phyloP scores from a whole-genome alignment of 2,113 vertebrate species.

The Micromys minutus region DNA sequence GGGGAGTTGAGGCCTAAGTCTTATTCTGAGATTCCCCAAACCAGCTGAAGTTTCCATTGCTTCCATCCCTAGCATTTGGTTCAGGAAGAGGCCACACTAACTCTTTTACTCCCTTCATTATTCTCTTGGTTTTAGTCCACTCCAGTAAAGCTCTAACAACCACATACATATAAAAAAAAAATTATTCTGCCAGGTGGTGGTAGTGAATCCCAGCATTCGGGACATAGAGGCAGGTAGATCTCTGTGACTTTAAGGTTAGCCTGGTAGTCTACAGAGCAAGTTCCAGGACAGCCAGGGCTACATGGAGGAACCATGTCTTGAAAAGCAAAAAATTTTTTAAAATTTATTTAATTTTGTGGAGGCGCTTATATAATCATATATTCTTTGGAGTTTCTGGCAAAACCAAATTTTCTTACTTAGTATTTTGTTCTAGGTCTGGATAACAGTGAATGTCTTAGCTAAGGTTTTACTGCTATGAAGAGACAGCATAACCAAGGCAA shows the following conservation, averaged over 20 bases:
- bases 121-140: not conserved
- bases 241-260: too few relatives aligned
- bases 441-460: not conserved
- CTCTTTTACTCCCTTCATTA: not conserved
- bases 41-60: not conserved
- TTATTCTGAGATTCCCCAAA: not conserved
- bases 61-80: too few relatives aligned
- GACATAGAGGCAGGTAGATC: too few relatives aligned
- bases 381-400: slow-evolving; percentile 6
- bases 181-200: too few relatives aligned
- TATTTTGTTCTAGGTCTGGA: not conserved
- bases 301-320: too few relatives aligned
- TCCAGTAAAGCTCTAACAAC: not conserved
- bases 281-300: too few relatives aligned
- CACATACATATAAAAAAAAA: not conserved
- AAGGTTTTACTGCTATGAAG: too few relatives aligned
- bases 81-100: not conserved
- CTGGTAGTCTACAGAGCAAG: too few relatives aligned
- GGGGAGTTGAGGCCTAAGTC: not conserved
- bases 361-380: not conserved
- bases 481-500: too few relatives aligned
- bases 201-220: too few relatives aligned
- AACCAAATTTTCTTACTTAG: not conserved
- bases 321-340: not conserved
- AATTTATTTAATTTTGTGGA: not conserved